These are phyloP conservation scores for Psilopsiagon aymara DNA, from an alignment of 2,113 vertebrate species.

Conservation along the genomic window DNA sequence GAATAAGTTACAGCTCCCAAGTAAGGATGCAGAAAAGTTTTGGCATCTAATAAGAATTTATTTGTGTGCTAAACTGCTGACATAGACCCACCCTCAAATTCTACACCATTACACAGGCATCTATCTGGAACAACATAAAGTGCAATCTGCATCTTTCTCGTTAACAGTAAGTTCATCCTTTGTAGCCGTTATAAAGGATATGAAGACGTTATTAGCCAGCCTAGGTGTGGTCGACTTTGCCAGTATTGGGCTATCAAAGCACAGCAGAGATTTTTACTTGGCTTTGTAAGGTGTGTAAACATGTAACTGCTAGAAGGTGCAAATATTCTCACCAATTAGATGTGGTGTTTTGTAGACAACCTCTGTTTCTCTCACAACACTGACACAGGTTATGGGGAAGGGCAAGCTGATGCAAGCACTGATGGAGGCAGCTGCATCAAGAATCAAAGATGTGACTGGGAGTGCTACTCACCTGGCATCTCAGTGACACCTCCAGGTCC, in stretches of 20 bases:
- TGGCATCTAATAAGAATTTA: not conserved
- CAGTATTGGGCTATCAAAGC: not conserved
- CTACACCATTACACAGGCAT: not conserved
- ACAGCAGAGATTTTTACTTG: not conserved
- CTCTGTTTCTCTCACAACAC: not conserved
- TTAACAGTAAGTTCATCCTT: not conserved
- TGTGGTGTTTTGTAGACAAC: accelerated
- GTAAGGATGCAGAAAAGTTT: not conserved
- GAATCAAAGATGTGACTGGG: not conserved
- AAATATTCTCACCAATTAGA: not conserved
- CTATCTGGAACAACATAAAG: not conserved
- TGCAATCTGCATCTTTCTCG: not conserved
- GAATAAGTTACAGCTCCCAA: not conserved
- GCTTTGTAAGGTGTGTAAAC: not conserved
- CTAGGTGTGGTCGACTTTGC: not conserved
- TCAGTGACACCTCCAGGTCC: not conserved
- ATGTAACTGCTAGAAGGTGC: not conserved
- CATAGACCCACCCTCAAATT: not conserved
- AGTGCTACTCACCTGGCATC: not conserved
- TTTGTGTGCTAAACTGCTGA: not conserved
- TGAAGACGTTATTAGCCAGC: not conserved
- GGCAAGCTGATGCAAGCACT: accelerated
- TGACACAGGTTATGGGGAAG: not conserved
- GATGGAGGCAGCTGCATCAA: not conserved
- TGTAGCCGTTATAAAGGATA: not conserved